Conservation (phyloP, 2,888 invertebrate species). For the Tanytarsus gracilentus region DNA sequence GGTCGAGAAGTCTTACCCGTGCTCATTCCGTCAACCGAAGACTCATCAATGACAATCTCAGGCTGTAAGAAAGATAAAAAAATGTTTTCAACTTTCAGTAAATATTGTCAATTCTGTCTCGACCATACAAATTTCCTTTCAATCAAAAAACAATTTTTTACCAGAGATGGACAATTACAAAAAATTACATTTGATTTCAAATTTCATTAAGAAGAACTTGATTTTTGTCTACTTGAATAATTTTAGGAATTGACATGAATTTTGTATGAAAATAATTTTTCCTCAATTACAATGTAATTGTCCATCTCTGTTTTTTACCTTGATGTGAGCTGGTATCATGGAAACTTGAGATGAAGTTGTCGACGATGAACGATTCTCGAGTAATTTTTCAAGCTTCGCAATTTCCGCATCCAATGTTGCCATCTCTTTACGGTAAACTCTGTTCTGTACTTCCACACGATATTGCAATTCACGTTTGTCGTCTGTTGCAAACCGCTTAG, state of each 20-base stretch:
- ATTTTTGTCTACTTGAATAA: too few species aligned
- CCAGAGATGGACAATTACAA: too few species aligned
- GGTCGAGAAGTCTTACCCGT: conserved; percentile 44
- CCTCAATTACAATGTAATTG: too few species aligned
- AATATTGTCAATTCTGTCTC: neutral
- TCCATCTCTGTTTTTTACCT: conserved; percentile 10
- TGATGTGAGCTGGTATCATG: conserved; percentile 34
- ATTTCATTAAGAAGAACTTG: too few species aligned
- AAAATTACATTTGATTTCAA: too few species aligned
- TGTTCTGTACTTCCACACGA: conserved; percentile 83
- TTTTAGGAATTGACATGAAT: too few species aligned
- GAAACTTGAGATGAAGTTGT: conserved; percentile 45
- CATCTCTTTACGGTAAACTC: conserved; percentile 76
- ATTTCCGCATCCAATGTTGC: conserved; percentile 71
- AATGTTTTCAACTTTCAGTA: too few species aligned
- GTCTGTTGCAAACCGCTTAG: conserved; percentile 71
- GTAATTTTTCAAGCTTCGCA: conserved; percentile 60
- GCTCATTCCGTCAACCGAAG: conserved; percentile 24
- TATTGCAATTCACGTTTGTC: conserved; percentile 75
- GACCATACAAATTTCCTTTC: neutral
- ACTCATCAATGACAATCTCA: conserved; percentile 37
- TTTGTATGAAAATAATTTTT: too few species aligned
- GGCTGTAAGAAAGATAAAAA: conserved; percentile 33
- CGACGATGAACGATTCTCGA: conserved; percentile 53
- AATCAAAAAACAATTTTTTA: conserved; percentile 1